Conservation (phyloP, 2,797 vertebrate genomes). For the Acipenser ruthenus region DNA sequence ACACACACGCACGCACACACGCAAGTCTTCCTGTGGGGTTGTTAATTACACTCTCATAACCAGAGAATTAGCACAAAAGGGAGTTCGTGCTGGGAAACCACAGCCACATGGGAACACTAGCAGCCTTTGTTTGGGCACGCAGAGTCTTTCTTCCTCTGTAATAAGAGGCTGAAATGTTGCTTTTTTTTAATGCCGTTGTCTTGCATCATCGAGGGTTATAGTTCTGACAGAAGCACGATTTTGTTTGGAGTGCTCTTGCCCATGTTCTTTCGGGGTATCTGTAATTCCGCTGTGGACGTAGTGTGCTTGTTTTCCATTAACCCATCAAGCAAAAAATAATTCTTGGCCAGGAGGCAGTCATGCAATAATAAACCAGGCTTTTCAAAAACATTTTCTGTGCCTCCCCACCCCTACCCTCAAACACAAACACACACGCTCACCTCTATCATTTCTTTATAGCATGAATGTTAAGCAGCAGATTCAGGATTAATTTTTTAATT, state of each 20-base stretch:
- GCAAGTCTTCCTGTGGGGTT: slow-evolving; percentile 19
- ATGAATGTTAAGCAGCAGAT: not conserved
- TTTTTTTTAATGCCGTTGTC: slow-evolving; percentile 36
- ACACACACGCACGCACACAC: not conserved
- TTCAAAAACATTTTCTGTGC: not conserved
- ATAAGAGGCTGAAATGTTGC: slow-evolving; percentile 26
- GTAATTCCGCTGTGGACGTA: slow-evolving; percentile 15
- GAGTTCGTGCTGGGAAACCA: slow-evolving; percentile 6
- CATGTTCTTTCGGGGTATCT: slow-evolving; percentile 21
- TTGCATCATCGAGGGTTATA: slow-evolving; percentile 13
- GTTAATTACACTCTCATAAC: slow-evolving; percentile 22
- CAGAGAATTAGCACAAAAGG: slow-evolving; percentile 13
- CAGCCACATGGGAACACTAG: slow-evolving; percentile 34
- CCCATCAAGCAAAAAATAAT: too few species aligned
- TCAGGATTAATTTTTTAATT: too few species aligned
- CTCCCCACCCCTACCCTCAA: not conserved
- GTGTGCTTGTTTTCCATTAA: slow-evolving; percentile 18
- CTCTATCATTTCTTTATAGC: slow-evolving; percentile 13
- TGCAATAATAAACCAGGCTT: slow-evolving; percentile 22
- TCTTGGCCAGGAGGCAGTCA: slow-evolving; percentile 10
- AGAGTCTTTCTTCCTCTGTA: slow-evolving; percentile 24
- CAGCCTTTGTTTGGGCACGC: slow-evolving; percentile 40
- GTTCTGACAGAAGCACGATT: slow-evolving; percentile 8
- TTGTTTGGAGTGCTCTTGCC: slow-evolving; percentile 19
- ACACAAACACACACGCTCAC: not conserved